Conservation (phyloP, 2,797 vertebrate genomes). For the Meriones psammophilus region DNA sequence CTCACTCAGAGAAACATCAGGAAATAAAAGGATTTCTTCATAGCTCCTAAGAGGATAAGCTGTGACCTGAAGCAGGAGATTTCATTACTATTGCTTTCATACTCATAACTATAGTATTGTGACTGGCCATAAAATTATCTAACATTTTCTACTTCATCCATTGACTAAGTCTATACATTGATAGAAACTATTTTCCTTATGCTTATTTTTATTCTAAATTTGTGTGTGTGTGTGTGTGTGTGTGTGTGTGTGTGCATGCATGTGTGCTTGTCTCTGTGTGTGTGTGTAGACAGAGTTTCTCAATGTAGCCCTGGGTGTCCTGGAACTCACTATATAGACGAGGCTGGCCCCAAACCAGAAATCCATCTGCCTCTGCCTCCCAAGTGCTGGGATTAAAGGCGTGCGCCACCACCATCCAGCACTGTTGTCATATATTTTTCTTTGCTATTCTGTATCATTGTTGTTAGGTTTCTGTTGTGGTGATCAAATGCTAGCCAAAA, state of each 20-base stretch:
- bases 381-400: no score
- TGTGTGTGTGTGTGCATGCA: no score
- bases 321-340: neutral
- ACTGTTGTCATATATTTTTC: neutral
- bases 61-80: neutral
- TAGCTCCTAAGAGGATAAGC: conserved; percentile 20
- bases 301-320: neutral
- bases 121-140: conserved; percentile 63
- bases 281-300: neutral
- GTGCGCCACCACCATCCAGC: neutral
- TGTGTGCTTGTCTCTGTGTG: neutral
- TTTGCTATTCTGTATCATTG: neutral
- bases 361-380: neutral
- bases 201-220: conserved; percentile 70
- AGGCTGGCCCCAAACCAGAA: neutral
- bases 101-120: neutral
- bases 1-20: conserved; percentile 27
- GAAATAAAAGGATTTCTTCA: conserved; percentile 29
- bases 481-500: neutral
- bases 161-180: conserved; percentile 43
- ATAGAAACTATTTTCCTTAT: conserved; percentile 67
- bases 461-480: neutral
- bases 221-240: neutral
- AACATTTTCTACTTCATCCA: conserved; percentile 62
- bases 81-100: conserved; percentile 56